Conservation (phyloP, 2,797 vertebrate genomes). For the Dipus sagitta region DNA sequence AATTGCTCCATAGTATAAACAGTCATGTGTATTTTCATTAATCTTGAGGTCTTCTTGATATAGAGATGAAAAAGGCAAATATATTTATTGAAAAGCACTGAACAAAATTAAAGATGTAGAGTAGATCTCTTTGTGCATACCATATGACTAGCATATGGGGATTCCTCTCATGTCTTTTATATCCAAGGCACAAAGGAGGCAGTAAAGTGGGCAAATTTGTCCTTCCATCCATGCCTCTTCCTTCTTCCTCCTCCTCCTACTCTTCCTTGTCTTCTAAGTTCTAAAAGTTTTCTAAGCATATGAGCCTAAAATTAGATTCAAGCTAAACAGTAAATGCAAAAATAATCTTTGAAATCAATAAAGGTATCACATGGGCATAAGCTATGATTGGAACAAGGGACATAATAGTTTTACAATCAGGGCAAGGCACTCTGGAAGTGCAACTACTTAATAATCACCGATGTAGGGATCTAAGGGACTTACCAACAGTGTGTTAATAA, state of each 20-base stretch:
- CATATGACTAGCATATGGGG: background rate
- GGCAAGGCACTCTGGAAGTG: background rate
- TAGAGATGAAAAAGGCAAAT: background rate
- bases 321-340: background rate
- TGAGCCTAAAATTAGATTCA: background rate
- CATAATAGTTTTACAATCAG: background rate
- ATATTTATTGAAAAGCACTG: background rate
- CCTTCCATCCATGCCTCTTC: too few relatives aligned
- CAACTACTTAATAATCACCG: background rate
- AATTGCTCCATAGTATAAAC: background rate
- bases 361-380: background rate
- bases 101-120: background rate
- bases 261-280: background rate
- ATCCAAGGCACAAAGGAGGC: background rate
- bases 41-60: background rate
- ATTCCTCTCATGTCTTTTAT: background rate
- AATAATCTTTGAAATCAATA: slow-evolving; percentile 9
- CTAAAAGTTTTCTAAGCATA: background rate
- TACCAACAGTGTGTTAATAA: background rate
- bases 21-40: background rate
- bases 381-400: background rate
- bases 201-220: too few relatives aligned
- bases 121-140: background rate
- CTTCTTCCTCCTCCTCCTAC: background rate
- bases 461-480: background rate